Conservation (phyloP, 37 sponge, comb jelly and placozoan genomes). For the Agelas oroides region DNA sequence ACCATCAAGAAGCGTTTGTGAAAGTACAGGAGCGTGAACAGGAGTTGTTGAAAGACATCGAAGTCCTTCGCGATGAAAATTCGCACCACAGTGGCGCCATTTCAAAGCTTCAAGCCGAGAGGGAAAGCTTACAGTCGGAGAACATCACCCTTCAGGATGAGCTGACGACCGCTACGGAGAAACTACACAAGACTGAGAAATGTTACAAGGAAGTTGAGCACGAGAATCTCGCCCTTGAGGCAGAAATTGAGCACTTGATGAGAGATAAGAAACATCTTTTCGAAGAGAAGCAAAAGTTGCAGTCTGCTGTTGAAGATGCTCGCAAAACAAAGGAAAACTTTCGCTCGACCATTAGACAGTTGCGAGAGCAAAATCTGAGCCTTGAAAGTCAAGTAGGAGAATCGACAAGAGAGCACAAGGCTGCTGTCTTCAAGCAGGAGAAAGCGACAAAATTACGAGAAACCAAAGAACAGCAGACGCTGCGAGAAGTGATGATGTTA, state of each 20-base stretch:
- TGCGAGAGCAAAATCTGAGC: conserved; percentile 50
- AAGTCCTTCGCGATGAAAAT: conserved; percentile 51
- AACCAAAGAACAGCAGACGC: conserved; percentile 24
- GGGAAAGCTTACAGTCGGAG: conserved; percentile 14
- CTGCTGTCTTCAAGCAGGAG: neutral
- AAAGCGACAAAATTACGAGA: neutral
- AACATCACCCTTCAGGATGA: conserved; percentile 24
- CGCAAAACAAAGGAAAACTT: conserved; percentile 59
- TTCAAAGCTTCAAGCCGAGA: conserved; percentile 29
- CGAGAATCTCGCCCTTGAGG: conserved; percentile 53
- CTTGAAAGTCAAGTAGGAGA: conserved; percentile 13
- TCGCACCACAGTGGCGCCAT: conserved; percentile 46
- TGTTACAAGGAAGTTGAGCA: conserved; percentile 56
- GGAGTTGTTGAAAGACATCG: conserved; percentile 59
- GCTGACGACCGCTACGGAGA: conserved; percentile 7
- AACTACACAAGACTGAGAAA: conserved; percentile 35
- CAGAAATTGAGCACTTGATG: conserved; percentile 32
- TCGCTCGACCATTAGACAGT: conserved; percentile 29
- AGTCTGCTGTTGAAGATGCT: conserved; percentile 46
- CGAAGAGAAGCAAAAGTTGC: conserved; percentile 41
- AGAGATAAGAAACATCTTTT: conserved; percentile 30
- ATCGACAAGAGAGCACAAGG: neutral
- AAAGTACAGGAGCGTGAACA: conserved; percentile 45
- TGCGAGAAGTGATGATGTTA: conserved; percentile 26
- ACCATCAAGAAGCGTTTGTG: conserved; percentile 20